phyloP scores from a whole-genome alignment of 2,113 vertebrate genomes.

The Lathamus discolor region DNA sequence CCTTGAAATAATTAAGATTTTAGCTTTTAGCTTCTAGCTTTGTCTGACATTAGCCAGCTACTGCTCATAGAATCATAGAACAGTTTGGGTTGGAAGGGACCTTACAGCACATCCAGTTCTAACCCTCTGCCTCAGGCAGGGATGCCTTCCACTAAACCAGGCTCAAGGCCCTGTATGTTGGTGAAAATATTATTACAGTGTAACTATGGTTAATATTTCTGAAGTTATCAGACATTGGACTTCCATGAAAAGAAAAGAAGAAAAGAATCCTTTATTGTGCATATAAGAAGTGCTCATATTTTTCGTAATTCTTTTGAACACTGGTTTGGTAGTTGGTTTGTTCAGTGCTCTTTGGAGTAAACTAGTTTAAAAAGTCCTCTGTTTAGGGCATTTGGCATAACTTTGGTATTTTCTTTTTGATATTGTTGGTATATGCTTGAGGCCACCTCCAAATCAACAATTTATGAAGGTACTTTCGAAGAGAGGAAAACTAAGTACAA shows the following conservation, averaged over 20 bases:
- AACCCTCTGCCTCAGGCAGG: background rate
- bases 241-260: background rate
- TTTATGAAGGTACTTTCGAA: background rate
- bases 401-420: background rate
- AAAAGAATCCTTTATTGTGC: background rate
- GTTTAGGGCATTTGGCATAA: background rate
- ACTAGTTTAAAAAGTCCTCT: rapidly evolving
- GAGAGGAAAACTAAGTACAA: background rate
- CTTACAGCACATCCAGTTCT: background rate
- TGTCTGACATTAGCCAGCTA: background rate
- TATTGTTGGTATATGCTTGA: background rate
- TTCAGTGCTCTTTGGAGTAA: background rate
- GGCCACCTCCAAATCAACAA: background rate
- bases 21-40: background rate
- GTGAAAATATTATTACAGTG: background rate
- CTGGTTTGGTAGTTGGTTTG: background rate
- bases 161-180: background rate
- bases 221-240: background rate
- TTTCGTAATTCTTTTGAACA: background rate
- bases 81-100: background rate
- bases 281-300: background rate
- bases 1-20: background rate
- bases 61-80: background rate
- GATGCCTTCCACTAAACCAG: background rate
- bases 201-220: background rate